phyloP scores from a whole-genome alignment of 2,797 vertebrate species.

The Sphaeramia orbicularis region DNA sequence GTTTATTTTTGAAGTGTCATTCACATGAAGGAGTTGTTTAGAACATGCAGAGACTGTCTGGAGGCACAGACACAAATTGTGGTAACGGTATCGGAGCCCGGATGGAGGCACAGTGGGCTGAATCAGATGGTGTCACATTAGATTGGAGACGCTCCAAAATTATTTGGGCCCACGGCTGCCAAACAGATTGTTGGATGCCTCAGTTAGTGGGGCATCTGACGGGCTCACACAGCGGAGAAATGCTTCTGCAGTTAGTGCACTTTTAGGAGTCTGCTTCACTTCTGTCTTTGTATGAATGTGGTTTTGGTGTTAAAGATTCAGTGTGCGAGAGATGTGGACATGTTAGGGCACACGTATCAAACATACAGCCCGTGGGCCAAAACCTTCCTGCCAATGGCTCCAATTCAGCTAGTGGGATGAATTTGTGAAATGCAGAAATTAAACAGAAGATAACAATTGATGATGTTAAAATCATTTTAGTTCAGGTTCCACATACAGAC shows the following conservation, averaged over 20 bases:
- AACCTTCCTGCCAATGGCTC: too few relatives aligned
- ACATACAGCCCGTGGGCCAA: too few relatives aligned
- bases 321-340: not conserved
- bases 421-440: too few relatives aligned
- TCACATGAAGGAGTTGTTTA: slow-evolving; percentile 21
- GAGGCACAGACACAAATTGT: slow-evolving; percentile 24
- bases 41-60: slow-evolving; percentile 35
- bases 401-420: too few relatives aligned
- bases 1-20: not conserved
- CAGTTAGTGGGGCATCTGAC: slow-evolving; percentile 12
- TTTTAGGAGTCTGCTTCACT: not conserved
- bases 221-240: not conserved
- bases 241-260: not conserved
- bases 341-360: too few relatives aligned
- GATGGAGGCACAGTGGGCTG: slow-evolving; percentile 24
- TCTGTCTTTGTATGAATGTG: not conserved
- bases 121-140: slow-evolving; percentile 37
- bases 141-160: slow-evolving; percentile 37
- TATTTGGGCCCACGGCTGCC: slow-evolving; percentile 19
- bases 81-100: slow-evolving; percentile 13
- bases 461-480: too few relatives aligned
- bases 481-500: too few relatives aligned
- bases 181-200: slow-evolving; percentile 29
- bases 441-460: too few relatives aligned
- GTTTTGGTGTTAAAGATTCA: not conserved